A percentile compares a stretch with the other conserved stretches of the same genome.
phyloP scores from a whole-genome alignment of 2,113 vertebrate species.

The Saguinus midas region DNA sequence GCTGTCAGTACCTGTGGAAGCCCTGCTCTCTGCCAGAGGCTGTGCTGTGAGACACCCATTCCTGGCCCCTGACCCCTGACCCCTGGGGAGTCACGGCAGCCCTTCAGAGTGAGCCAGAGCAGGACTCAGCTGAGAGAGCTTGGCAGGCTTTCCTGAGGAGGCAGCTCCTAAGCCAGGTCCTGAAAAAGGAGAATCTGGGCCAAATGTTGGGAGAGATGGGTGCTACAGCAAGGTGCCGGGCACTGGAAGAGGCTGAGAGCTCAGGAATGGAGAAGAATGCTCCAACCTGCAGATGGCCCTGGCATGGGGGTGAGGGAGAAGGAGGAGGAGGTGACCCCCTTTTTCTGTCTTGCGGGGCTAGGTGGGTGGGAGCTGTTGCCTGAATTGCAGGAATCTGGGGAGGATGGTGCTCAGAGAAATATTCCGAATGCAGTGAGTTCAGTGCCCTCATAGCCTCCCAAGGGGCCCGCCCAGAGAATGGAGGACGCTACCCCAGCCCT shows the following conservation, averaged over 20 bases:
- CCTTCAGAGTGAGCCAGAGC: neutral
- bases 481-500: fast-evolving
- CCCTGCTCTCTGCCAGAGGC: fast-evolving
- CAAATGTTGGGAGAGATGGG: fast-evolving
- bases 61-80: fast-evolving
- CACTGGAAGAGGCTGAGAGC: fast-evolving
- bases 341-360: neutral
- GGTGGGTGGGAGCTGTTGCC: fast-evolving
- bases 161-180: neutral
- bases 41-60: too few relatives aligned
- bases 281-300: neutral
- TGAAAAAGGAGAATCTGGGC: fast-evolving
- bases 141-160: fast-evolving
- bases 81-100: fast-evolving
- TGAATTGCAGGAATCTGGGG: fast-evolving
- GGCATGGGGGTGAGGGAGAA: fast-evolving
- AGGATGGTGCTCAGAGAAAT: fast-evolving
- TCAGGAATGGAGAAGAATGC: fast-evolving
- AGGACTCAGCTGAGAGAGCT: fast-evolving
- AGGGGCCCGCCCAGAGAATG: fast-evolving
- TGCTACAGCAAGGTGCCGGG: fast-evolving
- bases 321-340: fast-evolving
- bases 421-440: fast-evolving
- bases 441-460: fast-evolving
- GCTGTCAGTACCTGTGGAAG: neutral